Conservation (phyloP, 2,797 vertebrate genomes). For the Salmo trutta region DNA sequence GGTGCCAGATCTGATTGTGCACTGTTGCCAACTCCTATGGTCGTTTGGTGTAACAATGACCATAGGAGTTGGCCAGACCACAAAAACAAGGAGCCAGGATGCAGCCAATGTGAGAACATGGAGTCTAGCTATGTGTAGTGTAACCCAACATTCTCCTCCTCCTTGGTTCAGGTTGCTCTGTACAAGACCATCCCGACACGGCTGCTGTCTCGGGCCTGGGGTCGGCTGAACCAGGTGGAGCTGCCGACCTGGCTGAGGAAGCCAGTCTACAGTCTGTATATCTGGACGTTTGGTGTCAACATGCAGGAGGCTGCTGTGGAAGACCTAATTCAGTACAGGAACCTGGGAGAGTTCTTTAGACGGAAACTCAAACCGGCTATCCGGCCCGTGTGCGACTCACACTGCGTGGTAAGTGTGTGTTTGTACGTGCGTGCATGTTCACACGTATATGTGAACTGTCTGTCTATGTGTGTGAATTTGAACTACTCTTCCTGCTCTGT, state of each 20-base stretch:
- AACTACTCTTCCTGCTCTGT: no score
- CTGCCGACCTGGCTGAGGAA: constrained; percentile 93
- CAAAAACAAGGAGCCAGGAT: background rate
- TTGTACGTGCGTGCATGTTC: background rate
- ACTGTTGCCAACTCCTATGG: background rate
- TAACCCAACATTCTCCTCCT: background rate
- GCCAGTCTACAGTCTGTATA: constrained; percentile 91
- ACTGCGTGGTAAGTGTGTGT: constrained; percentile 83
- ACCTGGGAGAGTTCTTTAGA: constrained; percentile 95
- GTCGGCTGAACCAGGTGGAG: constrained; percentile 91
- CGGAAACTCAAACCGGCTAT: constrained; percentile 91
- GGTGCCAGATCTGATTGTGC: constrained; percentile 56
- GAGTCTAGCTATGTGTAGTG: constrained; percentile 47
- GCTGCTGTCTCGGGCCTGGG: constrained; percentile 91
- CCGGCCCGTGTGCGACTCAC: constrained; percentile 85
- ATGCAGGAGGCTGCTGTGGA: constrained; percentile 97
- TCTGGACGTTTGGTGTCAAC: constrained; percentile 97
- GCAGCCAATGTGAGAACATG: background rate
- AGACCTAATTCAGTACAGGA: constrained; percentile 91
- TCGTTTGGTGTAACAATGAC: background rate
- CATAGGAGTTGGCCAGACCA: background rate
- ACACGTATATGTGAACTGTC: background rate
- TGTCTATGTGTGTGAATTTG: background rate
- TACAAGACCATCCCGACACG: constrained; percentile 94
- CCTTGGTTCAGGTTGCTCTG: constrained; percentile 81